A percentile compares a stretch with the other conserved stretches of the same genome.
Conservation (phyloP, 2,888 invertebrate genomes). For the Eudemis profundana region DNA sequence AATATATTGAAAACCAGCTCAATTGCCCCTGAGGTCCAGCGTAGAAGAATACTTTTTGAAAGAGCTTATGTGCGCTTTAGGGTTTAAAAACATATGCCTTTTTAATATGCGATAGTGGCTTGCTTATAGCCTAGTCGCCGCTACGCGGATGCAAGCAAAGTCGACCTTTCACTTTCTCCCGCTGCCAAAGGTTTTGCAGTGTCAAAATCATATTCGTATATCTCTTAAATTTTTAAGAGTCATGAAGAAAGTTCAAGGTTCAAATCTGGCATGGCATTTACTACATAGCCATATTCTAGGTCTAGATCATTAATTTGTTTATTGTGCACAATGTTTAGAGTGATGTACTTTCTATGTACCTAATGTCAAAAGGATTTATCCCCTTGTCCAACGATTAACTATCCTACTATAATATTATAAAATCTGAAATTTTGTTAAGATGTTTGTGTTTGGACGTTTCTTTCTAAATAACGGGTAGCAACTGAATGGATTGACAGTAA, state of each 20-base stretch:
- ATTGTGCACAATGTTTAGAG: neutral
- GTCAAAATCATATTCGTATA: constrained; percentile 46
- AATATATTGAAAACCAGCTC: neutral
- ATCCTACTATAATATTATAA: too few species aligned
- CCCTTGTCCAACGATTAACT: too few species aligned
- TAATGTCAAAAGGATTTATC: too few species aligned
- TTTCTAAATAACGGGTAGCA: too few species aligned
- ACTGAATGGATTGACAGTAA: too few species aligned
- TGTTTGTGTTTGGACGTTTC: too few species aligned
- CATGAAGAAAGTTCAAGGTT: constrained; percentile 25
- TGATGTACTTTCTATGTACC: too few species aligned
- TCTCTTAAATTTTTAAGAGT: constrained; percentile 12
- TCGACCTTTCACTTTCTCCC: constrained; percentile 77
- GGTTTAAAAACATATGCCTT: neutral
- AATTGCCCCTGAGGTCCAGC: neutral
- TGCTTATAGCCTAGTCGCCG: constrained; percentile 16
- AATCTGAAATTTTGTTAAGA: too few species aligned
- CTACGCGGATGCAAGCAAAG: constrained; percentile 53
- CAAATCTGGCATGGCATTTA: neutral
- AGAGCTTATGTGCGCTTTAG: neutral
- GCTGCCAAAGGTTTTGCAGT: constrained; percentile 52
- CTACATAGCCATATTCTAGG: neutral
- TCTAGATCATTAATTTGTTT: neutral
- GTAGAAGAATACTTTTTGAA: neutral
- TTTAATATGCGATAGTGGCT: neutral